Conservation (phyloP, 2,888 invertebrate species). For the Thelaira solivaga region DNA sequence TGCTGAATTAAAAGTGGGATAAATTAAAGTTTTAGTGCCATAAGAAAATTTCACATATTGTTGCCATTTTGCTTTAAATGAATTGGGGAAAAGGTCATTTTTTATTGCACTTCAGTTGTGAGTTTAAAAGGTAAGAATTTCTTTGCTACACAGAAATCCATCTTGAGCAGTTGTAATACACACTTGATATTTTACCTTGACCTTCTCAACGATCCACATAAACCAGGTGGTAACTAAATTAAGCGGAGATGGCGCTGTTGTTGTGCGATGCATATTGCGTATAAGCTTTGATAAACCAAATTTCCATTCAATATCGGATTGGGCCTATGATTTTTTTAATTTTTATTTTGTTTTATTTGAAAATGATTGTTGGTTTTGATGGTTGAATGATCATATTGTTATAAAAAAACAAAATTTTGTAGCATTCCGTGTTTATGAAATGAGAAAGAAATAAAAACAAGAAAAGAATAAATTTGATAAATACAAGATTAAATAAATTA, state of each 20-base stretch:
- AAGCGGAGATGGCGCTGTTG: conserved; percentile 97
- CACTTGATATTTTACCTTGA: conserved; percentile 80
- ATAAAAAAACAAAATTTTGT: conserved; percentile 18
- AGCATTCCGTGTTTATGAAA: conserved; percentile 60
- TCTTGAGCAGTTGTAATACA: conserved; percentile 67
- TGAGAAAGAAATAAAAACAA: conserved; percentile 42
- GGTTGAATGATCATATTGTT: conserved; percentile 22
- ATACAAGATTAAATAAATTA: conserved; percentile 32
- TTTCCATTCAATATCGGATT: conserved; percentile 99
- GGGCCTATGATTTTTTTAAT: conserved; percentile 82
- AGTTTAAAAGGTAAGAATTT: conserved; percentile 33
- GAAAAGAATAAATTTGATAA: conserved; percentile 43
- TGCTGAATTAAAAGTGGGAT: no score
- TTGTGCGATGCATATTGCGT: conserved; percentile 98
- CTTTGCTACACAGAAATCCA: conserved; percentile 40
- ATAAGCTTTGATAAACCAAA: conserved; percentile 99
- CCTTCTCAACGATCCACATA: conserved; percentile 88
- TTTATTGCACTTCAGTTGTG: conserved; percentile 10
- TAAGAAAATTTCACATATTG: conserved; percentile 54
- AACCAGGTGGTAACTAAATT: conserved; percentile 97
- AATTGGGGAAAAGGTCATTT: conserved; percentile 75
- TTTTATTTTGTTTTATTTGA: conserved; percentile 47
- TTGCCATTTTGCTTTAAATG: conserved; percentile 76
- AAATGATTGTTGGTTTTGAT: conserved; percentile 20
- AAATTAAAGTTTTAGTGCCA: neutral